Conservation (phyloP, 2,113 vertebrate genomes). For the Podarcis raffonei region DNA sequence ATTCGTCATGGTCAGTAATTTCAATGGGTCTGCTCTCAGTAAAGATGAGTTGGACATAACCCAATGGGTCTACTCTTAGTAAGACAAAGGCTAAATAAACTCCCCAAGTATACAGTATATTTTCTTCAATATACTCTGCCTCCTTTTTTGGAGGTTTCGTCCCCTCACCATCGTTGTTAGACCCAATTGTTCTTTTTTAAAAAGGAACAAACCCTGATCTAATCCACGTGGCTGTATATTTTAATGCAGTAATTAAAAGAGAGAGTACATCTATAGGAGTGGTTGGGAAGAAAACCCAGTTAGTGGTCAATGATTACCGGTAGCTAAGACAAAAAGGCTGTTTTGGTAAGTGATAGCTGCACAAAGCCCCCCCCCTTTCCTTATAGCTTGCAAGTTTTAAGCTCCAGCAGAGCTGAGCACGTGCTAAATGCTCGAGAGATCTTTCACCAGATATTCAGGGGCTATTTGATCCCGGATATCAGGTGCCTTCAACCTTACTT, state of each 20-base stretch:
- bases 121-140: too few relatives aligned
- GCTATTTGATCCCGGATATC: background rate
- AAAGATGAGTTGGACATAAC: too few relatives aligned
- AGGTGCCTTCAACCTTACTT: slow-evolving; percentile 2
- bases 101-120: too few relatives aligned
- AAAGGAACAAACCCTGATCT: background rate
- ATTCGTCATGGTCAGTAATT: too few relatives aligned
- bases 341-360: background rate
- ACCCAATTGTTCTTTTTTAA: too few relatives aligned
- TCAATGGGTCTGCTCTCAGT: too few relatives aligned
- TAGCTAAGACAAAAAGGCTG: background rate
- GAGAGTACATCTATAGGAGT: background rate
- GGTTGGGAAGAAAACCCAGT: background rate
- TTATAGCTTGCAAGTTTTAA: background rate
- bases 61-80: too few relatives aligned
- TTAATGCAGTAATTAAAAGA: slow-evolving; percentile 15
- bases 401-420: accelerated
- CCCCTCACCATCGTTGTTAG: too few relatives aligned
- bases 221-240: background rate
- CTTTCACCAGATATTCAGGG: background rate
- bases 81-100: too few relatives aligned
- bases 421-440: background rate
- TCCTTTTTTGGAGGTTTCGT: too few relatives aligned
- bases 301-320: accelerated
- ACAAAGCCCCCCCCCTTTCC: background rate